Base-by-base conservation (phyloP, 2,797 vertebrate genomes). In the Denticeps clupeoides region DNA sequence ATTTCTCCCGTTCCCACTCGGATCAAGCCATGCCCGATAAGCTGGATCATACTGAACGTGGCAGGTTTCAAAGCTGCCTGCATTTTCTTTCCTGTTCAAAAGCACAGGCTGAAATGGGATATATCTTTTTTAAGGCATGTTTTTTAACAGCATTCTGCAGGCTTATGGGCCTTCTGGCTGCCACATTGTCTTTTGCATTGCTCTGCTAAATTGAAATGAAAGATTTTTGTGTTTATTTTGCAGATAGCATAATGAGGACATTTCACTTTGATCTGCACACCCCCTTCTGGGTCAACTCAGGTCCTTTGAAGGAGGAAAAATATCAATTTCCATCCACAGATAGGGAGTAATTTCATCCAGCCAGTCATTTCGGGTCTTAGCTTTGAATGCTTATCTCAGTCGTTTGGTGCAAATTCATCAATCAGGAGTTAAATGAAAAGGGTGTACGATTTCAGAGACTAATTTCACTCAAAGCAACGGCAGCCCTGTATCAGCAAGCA, bases 61-160 rank as follows among this genome's bases (percentile, higher is more conserved):
- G 16, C 11, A 41, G 47, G 58, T 65, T 78, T 75, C 65, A 75
- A 60, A 64, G 60, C 16, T 49, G 19, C 48, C 40, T 37, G n/a
- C 35, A 10, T 38, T 15, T 38, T 18, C 52, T 65, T 53, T 45
- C 62, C 56, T 57, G 26, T 45, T 75, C 37, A 48, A 60, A 48
- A 64, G 55, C 16, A 19, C 64, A 63, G 62, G 60, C 62, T 70
- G 79, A 75, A 80, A 82, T 58, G 22, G 6, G 71, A 82, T 75
- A 59, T 22, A 42, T 47, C 38, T 46, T 50, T 68, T 67, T 51
- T 53, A 73, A 69, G 13, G n/a, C 38, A 9, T 10, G 35, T 19
- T 19, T 27, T n/a, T n/a, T n/a, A n/a, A n/a, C n/a, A n/a, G n/a
- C n/a, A n/a, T n/a, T n/a, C n/a, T n/a, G n/a, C n/a, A n/a, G n/a